A percentile compares a stretch with the other conserved stretches of the same genome.
These are phyloP conservation scores for Pomacea canaliculata DNA, from an alignment of 2,888 invertebrate genomes.

Conservation along the genomic window DNA sequence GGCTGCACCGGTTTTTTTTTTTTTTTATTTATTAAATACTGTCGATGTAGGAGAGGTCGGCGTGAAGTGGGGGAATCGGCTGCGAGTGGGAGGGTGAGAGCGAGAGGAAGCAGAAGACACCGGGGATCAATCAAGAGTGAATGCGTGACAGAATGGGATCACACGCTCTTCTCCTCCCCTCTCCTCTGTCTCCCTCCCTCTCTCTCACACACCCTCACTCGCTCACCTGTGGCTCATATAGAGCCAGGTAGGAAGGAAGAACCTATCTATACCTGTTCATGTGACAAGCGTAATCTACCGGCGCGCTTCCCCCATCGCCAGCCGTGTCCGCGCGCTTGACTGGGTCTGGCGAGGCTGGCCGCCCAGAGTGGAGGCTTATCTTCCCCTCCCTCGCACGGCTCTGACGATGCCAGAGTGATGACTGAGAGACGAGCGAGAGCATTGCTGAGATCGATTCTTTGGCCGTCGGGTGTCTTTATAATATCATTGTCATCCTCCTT, in stretches of 20 bases:
- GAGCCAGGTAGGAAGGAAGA: background rate
- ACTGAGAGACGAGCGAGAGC: too few species aligned
- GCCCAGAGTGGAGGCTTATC: too few species aligned
- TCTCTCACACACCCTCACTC: background rate
- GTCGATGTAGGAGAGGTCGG: background rate
- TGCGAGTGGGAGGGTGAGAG: background rate
- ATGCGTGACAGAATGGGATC: slow-evolving; percentile 36
- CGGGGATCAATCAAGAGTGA: slow-evolving; percentile 47
- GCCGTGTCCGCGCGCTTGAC: slow-evolving; percentile 1
- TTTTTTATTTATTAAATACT: too few species aligned
- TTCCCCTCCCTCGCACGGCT: background rate
- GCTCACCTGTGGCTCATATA: slow-evolving; percentile 3
- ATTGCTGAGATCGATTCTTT: too few species aligned
- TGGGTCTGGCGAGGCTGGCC: too few species aligned
- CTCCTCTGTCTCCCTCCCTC: background rate
- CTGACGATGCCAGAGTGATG: too few species aligned
- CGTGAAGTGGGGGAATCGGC: background rate
- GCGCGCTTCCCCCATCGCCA: background rate
- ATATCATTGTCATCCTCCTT: too few species aligned
- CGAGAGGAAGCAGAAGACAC: slow-evolving; percentile 39
- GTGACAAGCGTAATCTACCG: background rate
- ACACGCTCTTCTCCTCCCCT: slow-evolving; percentile 23
- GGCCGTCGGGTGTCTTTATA: too few species aligned
- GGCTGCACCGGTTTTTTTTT: too few species aligned
- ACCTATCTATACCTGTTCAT: background rate